Evolutionary conservation across 2,797 vertebrate species (phyloP).

Genomic region (Chelonia mydas): DNA sequence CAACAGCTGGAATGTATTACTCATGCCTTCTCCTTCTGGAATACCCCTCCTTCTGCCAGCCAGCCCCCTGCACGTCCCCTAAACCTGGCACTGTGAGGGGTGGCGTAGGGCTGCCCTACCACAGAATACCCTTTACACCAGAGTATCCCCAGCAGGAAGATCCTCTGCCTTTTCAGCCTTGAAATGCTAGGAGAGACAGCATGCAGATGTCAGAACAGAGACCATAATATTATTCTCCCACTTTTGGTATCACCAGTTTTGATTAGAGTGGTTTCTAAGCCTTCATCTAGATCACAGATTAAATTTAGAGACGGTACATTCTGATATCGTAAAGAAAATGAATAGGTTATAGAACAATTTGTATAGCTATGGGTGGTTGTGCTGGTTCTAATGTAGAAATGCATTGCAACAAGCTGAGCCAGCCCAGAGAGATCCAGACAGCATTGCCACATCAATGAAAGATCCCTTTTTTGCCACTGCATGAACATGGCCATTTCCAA

Average conservation of each 20-base stretch:
- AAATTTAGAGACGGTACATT: background rate
- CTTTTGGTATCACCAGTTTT: background rate
- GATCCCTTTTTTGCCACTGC: background rate
- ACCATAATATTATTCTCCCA: background rate
- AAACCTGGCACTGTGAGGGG: background rate
- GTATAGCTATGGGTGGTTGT: background rate
- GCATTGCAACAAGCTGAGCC: background rate
- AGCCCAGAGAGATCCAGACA: slow-evolving; percentile 2
- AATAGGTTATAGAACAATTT: background rate
- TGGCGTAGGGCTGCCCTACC: background rate
- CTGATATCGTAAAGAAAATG: background rate
- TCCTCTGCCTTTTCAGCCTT: background rate
- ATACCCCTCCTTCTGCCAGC: background rate
- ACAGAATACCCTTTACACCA: background rate
- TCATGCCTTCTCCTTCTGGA: background rate
- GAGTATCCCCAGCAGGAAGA: background rate
- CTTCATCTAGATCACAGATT: background rate
- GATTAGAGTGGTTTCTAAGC: background rate
- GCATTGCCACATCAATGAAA: background rate
- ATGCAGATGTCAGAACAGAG: background rate
- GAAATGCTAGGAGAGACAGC: background rate
- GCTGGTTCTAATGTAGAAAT: background rate
- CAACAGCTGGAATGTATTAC: fast-evolving
- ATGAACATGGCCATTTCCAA: background rate
- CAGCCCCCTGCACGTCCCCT: background rate